Percentiles rank a stretch among this genome's conserved stretches.
Conservation (phyloP, 1,140 invertebrate species). For the Eurosta solidaginis region DNA sequence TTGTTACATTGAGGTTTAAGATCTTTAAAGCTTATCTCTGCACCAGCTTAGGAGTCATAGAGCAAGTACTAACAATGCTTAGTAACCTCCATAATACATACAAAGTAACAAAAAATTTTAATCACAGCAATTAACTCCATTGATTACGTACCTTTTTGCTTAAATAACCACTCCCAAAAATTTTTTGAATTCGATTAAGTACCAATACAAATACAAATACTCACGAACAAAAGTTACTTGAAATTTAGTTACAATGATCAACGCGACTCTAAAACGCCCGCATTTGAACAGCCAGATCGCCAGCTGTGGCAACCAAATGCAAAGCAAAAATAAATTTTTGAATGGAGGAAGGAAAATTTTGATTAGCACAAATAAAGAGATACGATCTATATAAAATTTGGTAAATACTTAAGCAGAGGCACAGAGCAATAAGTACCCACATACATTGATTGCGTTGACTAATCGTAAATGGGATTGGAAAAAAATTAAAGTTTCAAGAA, state of each 20-base stretch:
- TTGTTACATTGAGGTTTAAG: too few relatives aligned
- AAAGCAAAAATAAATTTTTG: background rate
- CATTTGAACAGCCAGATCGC: background rate
- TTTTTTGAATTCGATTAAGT: slow-evolving; percentile 7
- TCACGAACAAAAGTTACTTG: background rate
- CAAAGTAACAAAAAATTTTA: too few relatives aligned
- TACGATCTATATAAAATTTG: background rate
- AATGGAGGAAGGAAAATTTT: slow-evolving; percentile 16
- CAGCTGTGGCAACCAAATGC: background rate
- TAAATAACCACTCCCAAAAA: slow-evolving; percentile 16
- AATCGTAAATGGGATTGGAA: background rate
- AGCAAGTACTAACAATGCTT: too few relatives aligned
- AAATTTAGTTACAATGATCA: background rate
- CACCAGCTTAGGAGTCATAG: background rate
- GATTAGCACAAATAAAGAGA: background rate
- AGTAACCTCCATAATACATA: too few relatives aligned
- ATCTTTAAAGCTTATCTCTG: background rate
- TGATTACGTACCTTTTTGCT: slow-evolving; percentile 5
- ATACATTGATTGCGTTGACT: background rate
- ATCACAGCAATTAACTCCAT: background rate
- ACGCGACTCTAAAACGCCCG: background rate
- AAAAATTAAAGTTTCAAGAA: background rate
- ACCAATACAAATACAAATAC: background rate
- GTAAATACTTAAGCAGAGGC: background rate
- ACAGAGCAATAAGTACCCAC: background rate